These are phyloP conservation scores for Lumbricus terrestris DNA, from an alignment of 2,888 invertebrate genomes.

Conservation along the genomic window DNA sequence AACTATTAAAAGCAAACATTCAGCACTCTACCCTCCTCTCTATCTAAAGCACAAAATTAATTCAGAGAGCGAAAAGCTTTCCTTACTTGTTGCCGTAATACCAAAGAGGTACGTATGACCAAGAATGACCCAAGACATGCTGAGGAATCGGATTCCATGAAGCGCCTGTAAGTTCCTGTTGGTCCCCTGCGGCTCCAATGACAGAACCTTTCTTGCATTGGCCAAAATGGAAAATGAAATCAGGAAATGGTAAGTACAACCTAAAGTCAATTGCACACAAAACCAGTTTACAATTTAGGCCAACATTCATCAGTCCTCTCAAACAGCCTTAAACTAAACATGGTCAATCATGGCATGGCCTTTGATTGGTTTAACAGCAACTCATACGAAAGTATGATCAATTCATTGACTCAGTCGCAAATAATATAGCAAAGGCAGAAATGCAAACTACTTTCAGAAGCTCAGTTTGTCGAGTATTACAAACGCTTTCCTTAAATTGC, in stretches of 20 bases:
- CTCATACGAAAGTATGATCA: background rate
- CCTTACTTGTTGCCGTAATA: background rate
- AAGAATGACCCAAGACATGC: conserved; percentile 52
- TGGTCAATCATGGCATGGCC: too few species aligned
- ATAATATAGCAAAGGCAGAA: background rate
- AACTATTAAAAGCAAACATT: background rate
- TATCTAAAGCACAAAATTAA: too few species aligned
- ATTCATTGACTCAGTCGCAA: background rate
- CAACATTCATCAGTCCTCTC: background rate
- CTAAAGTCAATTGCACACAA: background rate
- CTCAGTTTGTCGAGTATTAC: too few species aligned
- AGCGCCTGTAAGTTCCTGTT: conserved; percentile 49
- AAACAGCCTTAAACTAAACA: background rate
- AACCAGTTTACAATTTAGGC: background rate
- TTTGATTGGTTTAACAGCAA: too few species aligned
- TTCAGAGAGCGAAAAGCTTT: background rate
- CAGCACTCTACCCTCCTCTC: background rate
- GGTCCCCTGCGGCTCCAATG: background rate
- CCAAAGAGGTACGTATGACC: conserved; percentile 48
- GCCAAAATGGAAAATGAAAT: conserved; percentile 23
- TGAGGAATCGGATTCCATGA: conserved; percentile 68
- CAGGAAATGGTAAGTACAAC: background rate
- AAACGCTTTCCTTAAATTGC: too few species aligned
- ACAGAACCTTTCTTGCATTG: conserved; percentile 32
- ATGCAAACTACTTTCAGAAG: too few species aligned